phyloP scores from a whole-genome alignment of 1,140 invertebrate species.

The Psix sp. region DNA sequence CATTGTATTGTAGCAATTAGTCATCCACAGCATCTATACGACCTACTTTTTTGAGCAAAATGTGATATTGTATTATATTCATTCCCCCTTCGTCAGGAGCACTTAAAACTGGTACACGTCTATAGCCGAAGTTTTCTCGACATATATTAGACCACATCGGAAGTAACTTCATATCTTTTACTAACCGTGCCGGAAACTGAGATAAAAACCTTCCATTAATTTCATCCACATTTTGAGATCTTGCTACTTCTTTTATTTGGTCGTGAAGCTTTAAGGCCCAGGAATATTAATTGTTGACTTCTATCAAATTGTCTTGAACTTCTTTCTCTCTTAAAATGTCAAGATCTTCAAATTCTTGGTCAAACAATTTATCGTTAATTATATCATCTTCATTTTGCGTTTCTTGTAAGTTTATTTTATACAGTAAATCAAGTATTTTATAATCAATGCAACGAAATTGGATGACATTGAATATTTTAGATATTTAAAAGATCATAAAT shows the following conservation, averaged over 20 bases:
- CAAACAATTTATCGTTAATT: no score
- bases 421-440: no score
- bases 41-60: not conserved
- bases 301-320: no score
- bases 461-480: no score
- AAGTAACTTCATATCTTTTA: not conserved
- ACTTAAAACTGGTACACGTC: not conserved
- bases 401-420: no score
- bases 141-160: not conserved
- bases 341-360: no score
- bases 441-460: no score
- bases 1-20: not conserved
- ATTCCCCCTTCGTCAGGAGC: conserved; percentile 3
- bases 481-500: no score
- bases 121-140: not conserved
- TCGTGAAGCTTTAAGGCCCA: not conserved
- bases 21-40: conserved; percentile 2
- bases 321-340: no score
- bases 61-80: not conserved
- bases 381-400: no score
- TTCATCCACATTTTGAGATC: not conserved
- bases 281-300: not conserved
- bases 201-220: not conserved
- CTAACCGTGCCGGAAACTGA: not conserved
- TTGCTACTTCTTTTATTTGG: not conserved